Percentiles rank a stretch among this genome's conserved stretches.
Conservation (phyloP, 1,140 invertebrate species). For the Drosophila obscura region DNA sequence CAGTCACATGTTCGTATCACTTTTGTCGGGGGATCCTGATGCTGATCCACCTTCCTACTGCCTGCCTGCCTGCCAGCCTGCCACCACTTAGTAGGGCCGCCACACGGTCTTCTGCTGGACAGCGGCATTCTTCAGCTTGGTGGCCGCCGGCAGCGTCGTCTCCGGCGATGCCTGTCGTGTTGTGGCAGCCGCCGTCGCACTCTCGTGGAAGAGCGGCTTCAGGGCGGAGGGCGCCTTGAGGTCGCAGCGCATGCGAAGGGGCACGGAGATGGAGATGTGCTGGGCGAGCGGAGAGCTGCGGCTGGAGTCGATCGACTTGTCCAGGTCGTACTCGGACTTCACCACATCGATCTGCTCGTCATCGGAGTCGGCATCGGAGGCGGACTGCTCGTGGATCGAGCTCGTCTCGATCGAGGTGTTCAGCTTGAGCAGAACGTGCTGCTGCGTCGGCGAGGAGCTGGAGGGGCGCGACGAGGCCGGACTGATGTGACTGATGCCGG, state of each 20-base stretch:
- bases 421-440: conserved; percentile 84
- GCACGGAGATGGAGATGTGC: conserved; percentile 39
- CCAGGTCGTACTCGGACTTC: conserved; percentile 88
- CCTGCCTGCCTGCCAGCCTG: no score
- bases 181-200: conserved; percentile 61
- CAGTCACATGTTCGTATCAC: conserved; percentile 32
- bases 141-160: conserved; percentile 85
- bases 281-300: conserved; percentile 64
- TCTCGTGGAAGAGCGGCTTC: conserved; percentile 83
- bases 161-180: conserved; percentile 82
- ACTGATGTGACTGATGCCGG: conserved; percentile 80
- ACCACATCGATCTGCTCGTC: conserved; percentile 90
- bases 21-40: background rate
- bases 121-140: conserved; percentile 84
- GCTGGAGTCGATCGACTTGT: conserved; percentile 74
- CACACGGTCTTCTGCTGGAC: conserved; percentile 88
- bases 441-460: conserved; percentile 84
- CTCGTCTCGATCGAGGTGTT: conserved; percentile 86
- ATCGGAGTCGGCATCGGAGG: conserved; percentile 87
- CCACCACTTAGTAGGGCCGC: conserved; percentile 88
- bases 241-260: conserved; percentile 84
- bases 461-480: conserved; percentile 85
- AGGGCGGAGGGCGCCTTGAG: conserved; percentile 86
- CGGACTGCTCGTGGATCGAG: conserved; percentile 87
- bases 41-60: no score